Conservation (phyloP, 2,888 invertebrate genomes). For the Proisotoma minuta region DNA sequence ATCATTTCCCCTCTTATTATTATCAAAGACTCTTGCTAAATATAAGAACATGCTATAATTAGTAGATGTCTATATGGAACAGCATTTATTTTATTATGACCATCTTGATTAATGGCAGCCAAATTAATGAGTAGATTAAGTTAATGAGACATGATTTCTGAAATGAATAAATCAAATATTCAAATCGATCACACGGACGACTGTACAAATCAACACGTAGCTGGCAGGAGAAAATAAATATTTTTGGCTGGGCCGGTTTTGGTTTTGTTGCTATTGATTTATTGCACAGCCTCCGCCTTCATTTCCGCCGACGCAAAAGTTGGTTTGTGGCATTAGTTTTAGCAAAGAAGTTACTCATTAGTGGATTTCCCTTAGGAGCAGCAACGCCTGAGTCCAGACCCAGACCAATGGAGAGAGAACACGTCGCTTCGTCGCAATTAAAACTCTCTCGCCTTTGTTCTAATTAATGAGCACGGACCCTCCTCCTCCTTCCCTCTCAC, state of each 20-base stretch:
- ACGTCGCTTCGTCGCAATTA: slow-evolving; percentile 46
- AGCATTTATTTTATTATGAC: no score
- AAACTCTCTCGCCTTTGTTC: slow-evolving; percentile 34
- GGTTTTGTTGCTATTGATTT: slow-evolving; percentile 33
- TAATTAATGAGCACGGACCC: slow-evolving; percentile 29
- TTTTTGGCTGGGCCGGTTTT: not conserved
- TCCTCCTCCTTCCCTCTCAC: slow-evolving; percentile 14
- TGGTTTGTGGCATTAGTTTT: slow-evolving; percentile 31
- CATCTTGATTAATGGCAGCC: no score
- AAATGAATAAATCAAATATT: not conserved
- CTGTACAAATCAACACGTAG: not conserved
- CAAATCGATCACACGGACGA: not conserved
- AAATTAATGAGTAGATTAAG: not conserved
- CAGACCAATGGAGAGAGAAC: slow-evolving; percentile 41
- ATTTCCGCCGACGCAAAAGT: slow-evolving; percentile 36
- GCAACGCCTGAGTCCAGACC: slow-evolving; percentile 34
- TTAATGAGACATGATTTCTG: not conserved
- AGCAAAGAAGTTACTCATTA: slow-evolving; percentile 24
- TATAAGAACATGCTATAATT: not conserved
- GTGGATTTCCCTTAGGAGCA: slow-evolving; percentile 13
- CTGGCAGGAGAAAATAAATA: not conserved
- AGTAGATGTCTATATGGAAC: no score
- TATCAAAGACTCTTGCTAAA: slow-evolving; percentile 1
- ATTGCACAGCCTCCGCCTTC: slow-evolving; percentile 36
- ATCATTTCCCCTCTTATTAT: slow-evolving; percentile 10